These are phyloP conservation scores for Hypotaenidia philippensis DNA, from an alignment of 2,797 vertebrate genomes.

Conservation along the genomic window DNA sequence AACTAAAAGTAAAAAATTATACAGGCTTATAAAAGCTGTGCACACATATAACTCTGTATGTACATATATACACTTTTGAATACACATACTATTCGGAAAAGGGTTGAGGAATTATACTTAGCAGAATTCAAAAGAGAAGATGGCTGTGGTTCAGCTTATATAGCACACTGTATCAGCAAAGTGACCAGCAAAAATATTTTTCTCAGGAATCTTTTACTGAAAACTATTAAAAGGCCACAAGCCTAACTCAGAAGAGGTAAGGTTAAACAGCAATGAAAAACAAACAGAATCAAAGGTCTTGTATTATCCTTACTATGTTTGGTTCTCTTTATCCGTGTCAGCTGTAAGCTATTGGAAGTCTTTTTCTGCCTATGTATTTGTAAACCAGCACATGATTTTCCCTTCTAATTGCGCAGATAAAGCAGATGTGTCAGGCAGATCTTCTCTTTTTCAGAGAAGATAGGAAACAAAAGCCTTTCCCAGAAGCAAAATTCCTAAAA, in stretches of 20 bases:
- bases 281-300: neutral
- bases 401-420: neutral
- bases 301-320: neutral
- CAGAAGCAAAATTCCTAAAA: neutral
- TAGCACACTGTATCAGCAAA: neutral
- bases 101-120: neutral
- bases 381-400: neutral
- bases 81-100: neutral
- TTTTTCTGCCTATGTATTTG: neutral
- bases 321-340: neutral
- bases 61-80: neutral
- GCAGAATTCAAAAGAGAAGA: neutral
- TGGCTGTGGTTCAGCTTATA: neutral
- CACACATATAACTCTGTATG: neutral
- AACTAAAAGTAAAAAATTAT: neutral
- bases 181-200: neutral
- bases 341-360: neutral
- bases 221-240: neutral
- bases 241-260: neutral
- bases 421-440: neutral
- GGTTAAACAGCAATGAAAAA: neutral
- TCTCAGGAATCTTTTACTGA: neutral
- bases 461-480: neutral
- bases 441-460: neutral
- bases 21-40: neutral